phyloP scores from a whole-genome alignment of 2,113 vertebrate species.

The Stegostoma tigrinum region DNA sequence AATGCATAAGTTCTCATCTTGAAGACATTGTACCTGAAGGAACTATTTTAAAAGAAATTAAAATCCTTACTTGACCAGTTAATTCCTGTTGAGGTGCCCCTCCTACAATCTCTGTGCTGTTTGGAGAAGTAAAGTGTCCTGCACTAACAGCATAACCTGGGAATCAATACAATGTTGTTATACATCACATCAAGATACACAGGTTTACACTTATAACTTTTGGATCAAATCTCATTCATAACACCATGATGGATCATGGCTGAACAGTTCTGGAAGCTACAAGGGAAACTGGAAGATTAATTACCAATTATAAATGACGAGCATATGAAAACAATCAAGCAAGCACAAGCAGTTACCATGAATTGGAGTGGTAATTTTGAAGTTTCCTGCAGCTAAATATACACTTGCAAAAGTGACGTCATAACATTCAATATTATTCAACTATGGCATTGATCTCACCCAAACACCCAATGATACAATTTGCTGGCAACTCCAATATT shows the following conservation, averaged over 20 bases:
- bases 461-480: background rate
- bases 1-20: background rate
- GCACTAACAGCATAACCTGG: slow-evolving; percentile 86
- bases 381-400: background rate
- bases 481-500: background rate
- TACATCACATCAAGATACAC: background rate
- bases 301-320: background rate
- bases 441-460: background rate
- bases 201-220: background rate
- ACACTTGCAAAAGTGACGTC: background rate
- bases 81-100: slow-evolving; percentile 86
- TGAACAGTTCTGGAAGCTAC: background rate
- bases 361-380: background rate
- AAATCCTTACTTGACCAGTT: slow-evolving; percentile 80
- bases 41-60: background rate
- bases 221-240: background rate
- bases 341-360: background rate
- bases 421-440: background rate
- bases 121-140: slow-evolving; percentile 68
- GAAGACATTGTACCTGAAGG: background rate
- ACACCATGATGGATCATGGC: background rate
- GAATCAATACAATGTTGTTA: slow-evolving; percentile 40
- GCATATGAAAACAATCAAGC: background rate
- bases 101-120: slow-evolving; percentile 71
- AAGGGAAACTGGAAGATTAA: background rate